Conservation (phyloP, 2,113 vertebrate species). For the Mandrillus leucophaeus region DNA sequence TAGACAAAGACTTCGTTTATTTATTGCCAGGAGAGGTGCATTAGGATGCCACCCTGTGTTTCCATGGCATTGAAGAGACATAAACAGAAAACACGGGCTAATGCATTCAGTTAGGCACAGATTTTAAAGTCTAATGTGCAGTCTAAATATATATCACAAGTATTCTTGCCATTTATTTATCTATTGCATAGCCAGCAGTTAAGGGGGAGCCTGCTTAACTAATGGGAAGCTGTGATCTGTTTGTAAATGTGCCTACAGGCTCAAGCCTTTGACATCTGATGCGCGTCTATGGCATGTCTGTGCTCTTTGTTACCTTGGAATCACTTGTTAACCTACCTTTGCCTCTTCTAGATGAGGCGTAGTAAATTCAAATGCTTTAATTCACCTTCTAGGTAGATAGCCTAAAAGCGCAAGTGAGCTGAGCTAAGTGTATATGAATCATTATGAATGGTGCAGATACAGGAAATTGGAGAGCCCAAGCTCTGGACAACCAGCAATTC, state of each 20-base stretch:
- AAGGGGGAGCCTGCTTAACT: conserved; percentile 56
- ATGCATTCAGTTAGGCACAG: conserved; percentile 84
- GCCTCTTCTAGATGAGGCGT: neutral
- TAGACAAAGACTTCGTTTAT: conserved; percentile 88
- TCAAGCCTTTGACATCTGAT: conserved; percentile 40
- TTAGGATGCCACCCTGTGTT: conserved; percentile 84
- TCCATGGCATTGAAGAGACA: conserved; percentile 86
- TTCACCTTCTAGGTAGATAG: conserved; percentile 19
- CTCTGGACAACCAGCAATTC: neutral
- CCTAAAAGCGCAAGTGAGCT: neutral
- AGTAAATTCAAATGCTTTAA: neutral
- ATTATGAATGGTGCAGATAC: neutral
- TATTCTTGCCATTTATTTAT: conserved; percentile 82
- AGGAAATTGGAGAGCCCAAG: neutral
- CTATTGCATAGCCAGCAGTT: conserved; percentile 75
- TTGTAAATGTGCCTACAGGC: conserved; percentile 57
- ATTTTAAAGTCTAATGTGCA: conserved; percentile 88
- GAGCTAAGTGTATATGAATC: neutral
- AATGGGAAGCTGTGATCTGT: conserved; percentile 72
- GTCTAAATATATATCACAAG: conserved; percentile 86
- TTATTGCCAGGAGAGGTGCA: conserved; percentile 84
- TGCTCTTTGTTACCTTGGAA: conserved; percentile 57
- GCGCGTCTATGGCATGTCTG: neutral
- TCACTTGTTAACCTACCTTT: conserved; percentile 11
- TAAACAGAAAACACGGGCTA: conserved; percentile 87